Base-by-base conservation (phyloP, 2,888 invertebrate species). In the Cheilosia grossa region DNA sequence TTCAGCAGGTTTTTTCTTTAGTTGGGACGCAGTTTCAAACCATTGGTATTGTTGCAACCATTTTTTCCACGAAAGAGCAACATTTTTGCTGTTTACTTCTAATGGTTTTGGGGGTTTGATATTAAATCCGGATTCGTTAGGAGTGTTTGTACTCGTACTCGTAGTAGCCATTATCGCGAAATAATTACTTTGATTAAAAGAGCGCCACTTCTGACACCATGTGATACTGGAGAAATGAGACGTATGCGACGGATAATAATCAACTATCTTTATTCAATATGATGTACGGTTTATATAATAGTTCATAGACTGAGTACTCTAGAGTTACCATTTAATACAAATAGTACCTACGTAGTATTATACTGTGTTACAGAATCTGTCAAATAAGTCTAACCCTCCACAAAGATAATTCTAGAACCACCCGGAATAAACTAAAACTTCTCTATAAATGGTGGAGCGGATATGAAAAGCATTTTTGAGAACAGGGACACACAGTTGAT, bases 31-130 rank as follows among this genome's bases (percentile, higher is more conserved):
- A 13, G 56, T 73, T 24, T 58, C 75, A 67, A 83, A 77, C 75
- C 82, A 82, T 73, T 75, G 72, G 30, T 83, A 87, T 66, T 74
- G 87, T 47, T 83, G 78, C 19, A 87, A 21, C 78, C 72, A 79
- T 17, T 75, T 82, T 69, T 79, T 82, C 66, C 77, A 80, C 6
- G 59, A 49, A 24, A 64, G 47, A 24, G 75, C 61, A 6, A 67
- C 51, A 54, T 87, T 82, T 33, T 81, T 83, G 19, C 63, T 59
- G 2, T 59, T 72, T 7, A 79, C 69, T 85, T 87, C 64, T 15
- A 77, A 58, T 19, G 61, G 69, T 27, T 78, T 74, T 27, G 80
- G 72, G 9, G 75, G 82, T 69, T n/a, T 42, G 3, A 42, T n/a
- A 42, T 42, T 42, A 42, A 42, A 4, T 10, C 15, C 42, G n/a